phyloP scores from a whole-genome alignment of 1,140 invertebrate species.

The Antheraea pernyi region DNA sequence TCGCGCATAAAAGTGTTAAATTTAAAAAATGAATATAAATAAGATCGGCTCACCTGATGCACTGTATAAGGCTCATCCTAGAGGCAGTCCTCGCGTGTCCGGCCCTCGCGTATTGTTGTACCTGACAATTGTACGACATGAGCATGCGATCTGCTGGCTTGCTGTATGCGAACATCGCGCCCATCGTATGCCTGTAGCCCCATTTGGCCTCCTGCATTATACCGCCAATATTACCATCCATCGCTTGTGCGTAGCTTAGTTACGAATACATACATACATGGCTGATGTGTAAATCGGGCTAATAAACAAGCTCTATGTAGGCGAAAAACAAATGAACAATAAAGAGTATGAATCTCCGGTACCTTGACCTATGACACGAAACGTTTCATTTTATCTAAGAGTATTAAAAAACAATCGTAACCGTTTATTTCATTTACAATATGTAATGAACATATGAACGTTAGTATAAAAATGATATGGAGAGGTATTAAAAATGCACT shows the following conservation, averaged over 20 bases:
- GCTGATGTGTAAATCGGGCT: neutral
- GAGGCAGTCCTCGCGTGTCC: conserved; percentile 57
- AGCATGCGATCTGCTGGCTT: conserved; percentile 74
- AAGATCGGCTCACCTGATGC: conserved; percentile 58
- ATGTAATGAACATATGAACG: neutral
- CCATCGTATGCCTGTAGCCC: conserved; percentile 76
- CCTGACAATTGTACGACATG: conserved; percentile 77
- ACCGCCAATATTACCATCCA: conserved; percentile 46
- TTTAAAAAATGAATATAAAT: too few relatives aligned
- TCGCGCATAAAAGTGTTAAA: too few relatives aligned
- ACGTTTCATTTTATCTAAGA: neutral
- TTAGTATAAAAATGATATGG: neutral
- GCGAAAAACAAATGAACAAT: too few relatives aligned
- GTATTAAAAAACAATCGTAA: neutral
- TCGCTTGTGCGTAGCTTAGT: conserved; percentile 31
- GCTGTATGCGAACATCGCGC: conserved; percentile 76
- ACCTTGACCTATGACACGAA: neutral
- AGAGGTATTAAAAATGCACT: neutral
- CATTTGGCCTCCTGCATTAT: conserved; percentile 74
- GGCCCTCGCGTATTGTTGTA: conserved; percentile 68
- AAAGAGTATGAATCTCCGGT: neutral
- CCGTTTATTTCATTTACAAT: neutral
- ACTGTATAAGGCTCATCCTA: conserved; percentile 72
- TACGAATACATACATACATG: conserved; percentile 1
- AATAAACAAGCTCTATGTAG: neutral